Conservation (phyloP, 2,888 invertebrate genomes). For the Diploptera punctata region DNA sequence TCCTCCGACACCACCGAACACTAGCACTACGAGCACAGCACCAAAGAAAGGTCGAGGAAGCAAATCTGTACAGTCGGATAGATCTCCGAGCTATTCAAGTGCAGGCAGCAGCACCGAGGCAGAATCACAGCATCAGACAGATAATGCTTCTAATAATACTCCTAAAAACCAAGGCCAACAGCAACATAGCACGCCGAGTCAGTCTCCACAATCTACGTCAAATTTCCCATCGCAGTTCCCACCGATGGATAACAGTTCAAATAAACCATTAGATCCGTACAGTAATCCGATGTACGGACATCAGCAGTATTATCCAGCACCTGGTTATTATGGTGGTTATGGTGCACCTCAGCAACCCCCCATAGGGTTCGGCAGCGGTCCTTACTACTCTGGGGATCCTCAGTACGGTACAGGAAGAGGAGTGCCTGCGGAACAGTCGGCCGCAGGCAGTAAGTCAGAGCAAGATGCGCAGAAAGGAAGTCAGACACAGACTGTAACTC, state of each 20-base stretch:
- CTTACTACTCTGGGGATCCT: background rate
- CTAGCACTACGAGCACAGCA: background rate
- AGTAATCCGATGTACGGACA: slow-evolving; percentile 23
- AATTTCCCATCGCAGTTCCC: slow-evolving; percentile 9
- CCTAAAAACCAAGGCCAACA: slow-evolving; percentile 1
- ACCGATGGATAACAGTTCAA: slow-evolving; percentile 9
- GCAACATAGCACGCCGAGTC: slow-evolving; percentile 4
- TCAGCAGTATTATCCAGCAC: slow-evolving; percentile 6
- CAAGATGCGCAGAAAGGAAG: background rate
- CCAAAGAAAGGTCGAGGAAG: slow-evolving; percentile 19
- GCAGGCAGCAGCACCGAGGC: background rate
- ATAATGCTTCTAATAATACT: background rate
- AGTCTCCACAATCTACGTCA: background rate
- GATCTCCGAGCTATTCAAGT: slow-evolving; percentile 8
- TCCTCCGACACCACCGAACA: background rate
- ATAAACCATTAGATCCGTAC: slow-evolving; percentile 23
- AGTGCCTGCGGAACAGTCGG: background rate
- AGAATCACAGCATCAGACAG: background rate
- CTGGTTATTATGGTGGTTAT: slow-evolving; percentile 30
- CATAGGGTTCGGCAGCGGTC: background rate
- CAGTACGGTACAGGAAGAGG: slow-evolving; percentile 22
- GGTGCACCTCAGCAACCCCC: slow-evolving; percentile 5
- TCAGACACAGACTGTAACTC: background rate
- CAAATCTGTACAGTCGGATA: background rate
- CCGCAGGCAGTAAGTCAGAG: background rate